Conservation (phyloP, 2,797 vertebrate genomes). For the Corythornis leucogaster region DNA sequence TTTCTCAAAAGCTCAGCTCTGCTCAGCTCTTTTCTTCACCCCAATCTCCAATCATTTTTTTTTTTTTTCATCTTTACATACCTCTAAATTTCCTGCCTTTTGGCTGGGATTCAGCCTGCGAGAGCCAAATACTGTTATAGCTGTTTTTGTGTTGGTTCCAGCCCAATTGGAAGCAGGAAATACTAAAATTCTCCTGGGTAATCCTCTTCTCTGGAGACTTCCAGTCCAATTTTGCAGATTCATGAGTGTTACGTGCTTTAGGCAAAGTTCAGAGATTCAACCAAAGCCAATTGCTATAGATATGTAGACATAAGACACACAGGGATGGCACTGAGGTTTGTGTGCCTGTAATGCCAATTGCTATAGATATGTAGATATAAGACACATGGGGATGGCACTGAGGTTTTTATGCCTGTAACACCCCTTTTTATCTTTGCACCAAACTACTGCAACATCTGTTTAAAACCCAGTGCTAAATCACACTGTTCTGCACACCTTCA, state of each 20-base stretch:
- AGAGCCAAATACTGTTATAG: constrained; percentile 54
- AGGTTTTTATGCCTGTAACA: not conserved
- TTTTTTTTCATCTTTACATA: constrained; percentile 52
- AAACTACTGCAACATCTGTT: not conserved
- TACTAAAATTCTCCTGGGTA: constrained; percentile 63
- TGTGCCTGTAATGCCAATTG: not conserved
- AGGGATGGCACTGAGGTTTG: not conserved
- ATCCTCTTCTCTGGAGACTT: constrained; percentile 64
- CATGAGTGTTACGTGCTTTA: constrained; percentile 56
- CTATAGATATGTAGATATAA: not conserved
- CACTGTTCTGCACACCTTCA: not conserved
- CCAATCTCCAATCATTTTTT: not conserved
- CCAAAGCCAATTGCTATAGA: constrained; percentile 14
- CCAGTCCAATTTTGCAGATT: constrained; percentile 62
- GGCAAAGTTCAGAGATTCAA: constrained; percentile 48
- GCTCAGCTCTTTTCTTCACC: not conserved
- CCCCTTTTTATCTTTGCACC: not conserved
- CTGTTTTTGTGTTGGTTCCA: constrained; percentile 63
- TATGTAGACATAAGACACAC: not conserved
- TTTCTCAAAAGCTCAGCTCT: constrained; percentile 11
- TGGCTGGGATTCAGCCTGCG: not conserved
- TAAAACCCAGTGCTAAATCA: not conserved
- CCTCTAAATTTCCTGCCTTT: constrained; percentile 56
- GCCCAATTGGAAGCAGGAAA: constrained; percentile 71
- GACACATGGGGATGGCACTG: not conserved